Conservation (phyloP, 2,888 invertebrate genomes). For the Gryllus longicercus region DNA sequence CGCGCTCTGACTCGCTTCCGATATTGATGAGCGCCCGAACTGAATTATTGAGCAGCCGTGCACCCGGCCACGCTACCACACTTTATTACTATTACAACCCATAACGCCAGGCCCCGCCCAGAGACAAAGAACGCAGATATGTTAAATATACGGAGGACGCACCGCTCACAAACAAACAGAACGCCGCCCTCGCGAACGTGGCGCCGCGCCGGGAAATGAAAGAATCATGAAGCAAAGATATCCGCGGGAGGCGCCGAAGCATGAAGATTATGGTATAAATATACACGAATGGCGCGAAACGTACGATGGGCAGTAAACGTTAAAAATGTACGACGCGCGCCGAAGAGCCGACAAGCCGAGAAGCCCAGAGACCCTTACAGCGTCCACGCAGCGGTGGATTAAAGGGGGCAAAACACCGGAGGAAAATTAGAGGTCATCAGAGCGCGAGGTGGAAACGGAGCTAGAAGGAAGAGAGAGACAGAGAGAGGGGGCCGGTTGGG, state of each 20-base stretch:
- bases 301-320: not conserved
- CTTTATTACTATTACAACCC: constrained; percentile 6
- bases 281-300: not conserved
- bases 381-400: not conserved
- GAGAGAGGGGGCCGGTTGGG: not conserved
- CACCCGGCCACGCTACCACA: not conserved
- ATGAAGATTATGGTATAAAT: constrained; percentile 17
- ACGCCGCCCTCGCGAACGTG: not conserved
- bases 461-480: not conserved
- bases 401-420: not conserved
- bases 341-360: not conserved
- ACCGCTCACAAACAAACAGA: not conserved
- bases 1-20: not conserved
- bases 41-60: not conserved
- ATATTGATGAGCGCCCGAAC: not conserved
- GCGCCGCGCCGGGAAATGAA: not conserved
- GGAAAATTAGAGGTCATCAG: constrained; percentile 4
- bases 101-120: not conserved
- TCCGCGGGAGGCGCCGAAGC: not conserved
- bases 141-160: not conserved
- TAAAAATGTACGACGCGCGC: not conserved
- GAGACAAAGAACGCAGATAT: not conserved
- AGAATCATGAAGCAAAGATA: not conserved
- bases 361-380: not conserved
- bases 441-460: not conserved